Percentiles rank a stretch among this genome's conserved stretches.
Conservation (phyloP, 2,797 vertebrate genomes). For the Amphiprion clarkii region DNA sequence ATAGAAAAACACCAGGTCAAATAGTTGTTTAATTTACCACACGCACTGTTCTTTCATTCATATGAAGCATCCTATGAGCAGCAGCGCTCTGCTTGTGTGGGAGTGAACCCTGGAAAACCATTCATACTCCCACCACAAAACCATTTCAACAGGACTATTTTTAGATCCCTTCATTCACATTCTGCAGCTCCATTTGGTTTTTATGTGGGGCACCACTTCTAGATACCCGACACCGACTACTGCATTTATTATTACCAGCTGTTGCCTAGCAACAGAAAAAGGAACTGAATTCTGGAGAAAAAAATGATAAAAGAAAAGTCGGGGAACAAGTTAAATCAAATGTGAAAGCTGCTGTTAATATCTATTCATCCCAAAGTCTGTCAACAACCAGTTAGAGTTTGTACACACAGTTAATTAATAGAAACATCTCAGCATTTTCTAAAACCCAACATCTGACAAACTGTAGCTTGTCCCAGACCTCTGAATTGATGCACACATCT, state of each 20-base stretch:
- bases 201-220: constrained; percentile 74
- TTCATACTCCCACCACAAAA: constrained; percentile 66
- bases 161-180: constrained; percentile 76
- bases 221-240: constrained; percentile 48
- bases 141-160: constrained; percentile 72
- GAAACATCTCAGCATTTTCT: not conserved
- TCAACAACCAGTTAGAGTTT: constrained; percentile 21
- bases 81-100: constrained; percentile 31
- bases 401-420: not conserved
- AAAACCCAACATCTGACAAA: constrained; percentile 4
- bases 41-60: constrained; percentile 34
- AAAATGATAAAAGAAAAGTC: constrained; percentile 37
- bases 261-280: constrained; percentile 79
- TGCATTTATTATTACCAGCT: constrained; percentile 64
- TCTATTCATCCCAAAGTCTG: constrained; percentile 18
- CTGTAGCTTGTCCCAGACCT: not conserved
- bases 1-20: constrained; percentile 12
- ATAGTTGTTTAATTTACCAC: constrained; percentile 15
- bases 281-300: constrained; percentile 38
- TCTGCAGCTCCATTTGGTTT: constrained; percentile 66
- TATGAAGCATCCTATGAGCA: constrained; percentile 8
- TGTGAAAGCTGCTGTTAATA: constrained; percentile 19
- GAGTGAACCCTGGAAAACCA: constrained; percentile 70
- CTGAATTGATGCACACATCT: not conserved
- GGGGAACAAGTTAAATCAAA: constrained; percentile 29